Base-by-base conservation (phyloP, 2,888 invertebrate genomes). In the Callimorpha dominula region DNA sequence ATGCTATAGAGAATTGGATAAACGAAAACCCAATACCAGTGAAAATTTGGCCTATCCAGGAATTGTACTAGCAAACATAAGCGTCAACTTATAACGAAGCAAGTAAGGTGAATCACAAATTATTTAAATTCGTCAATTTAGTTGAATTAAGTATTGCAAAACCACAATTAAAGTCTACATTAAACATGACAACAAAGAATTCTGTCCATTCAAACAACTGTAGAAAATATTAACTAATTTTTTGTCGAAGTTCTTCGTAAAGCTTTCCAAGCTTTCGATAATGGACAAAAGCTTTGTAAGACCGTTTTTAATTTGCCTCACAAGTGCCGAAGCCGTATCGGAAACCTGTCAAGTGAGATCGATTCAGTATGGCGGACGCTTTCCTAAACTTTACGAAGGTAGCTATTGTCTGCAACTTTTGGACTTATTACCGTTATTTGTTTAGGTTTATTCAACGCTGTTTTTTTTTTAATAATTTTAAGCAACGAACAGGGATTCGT, bases 301-400 rank as follows among this genome's bases (percentile, higher is more conserved):
- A 40, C 15, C 62, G 82, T 86, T 90, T 92, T 92, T 93, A 93
- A 93, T 93, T 93, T 92, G 84, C 89, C 85, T 82, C 85, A 83
- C 83, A 86, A 88, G 85, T 81, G 82, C 73, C 9, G 91, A 94
- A 92, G 93, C 91, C 93, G 0, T 74, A 74, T 50, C 57, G 42
- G 83, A 81, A 85, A 50, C 93, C 49, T 60, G 86, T 77, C 86
- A 91, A 84, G 74, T 78, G 78, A 70, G 84, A 90, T 93, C 92
- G 92, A 93, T 93, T 88, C 83, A 78, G 86, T 72, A 77, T 82
- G 81, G 81, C 75, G 73, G 78, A 67, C 71, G 83, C 83, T 88
- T 88, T 88, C 86, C 85, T 77, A 85, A 85, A 87, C 83, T 85
- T 86, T 76, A 65, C 71, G n/a, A 52, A 77, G 72, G 40, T 52